Evolutionary conservation across 2,888 invertebrate genomes (phyloP).

Genomic region (Idaea biselata): DNA sequence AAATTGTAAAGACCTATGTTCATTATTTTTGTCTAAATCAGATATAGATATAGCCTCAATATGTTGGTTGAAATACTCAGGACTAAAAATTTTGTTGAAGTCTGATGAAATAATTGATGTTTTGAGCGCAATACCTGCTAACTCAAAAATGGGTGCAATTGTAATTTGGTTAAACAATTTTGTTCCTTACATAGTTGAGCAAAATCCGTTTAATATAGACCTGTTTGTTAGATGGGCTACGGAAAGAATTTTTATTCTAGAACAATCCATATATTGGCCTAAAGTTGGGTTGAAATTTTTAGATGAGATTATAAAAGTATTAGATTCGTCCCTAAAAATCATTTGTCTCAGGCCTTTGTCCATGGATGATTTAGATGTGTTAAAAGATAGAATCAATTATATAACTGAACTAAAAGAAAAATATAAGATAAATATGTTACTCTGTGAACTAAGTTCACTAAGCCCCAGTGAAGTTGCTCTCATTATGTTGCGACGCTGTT

Average conservation of each 20-base stretch:
- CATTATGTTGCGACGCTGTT: constrained; percentile 73
- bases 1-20: constrained; percentile 57
- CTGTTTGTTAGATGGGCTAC: constrained; percentile 73
- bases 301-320: constrained; percentile 57
- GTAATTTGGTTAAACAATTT: constrained; percentile 72
- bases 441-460: constrained; percentile 66
- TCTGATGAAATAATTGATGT: constrained; percentile 56
- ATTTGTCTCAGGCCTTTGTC: constrained; percentile 65
- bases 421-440: constrained; percentile 69
- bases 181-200: constrained; percentile 62
- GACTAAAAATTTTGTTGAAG: constrained; percentile 45
- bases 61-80: constrained; percentile 71
- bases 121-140: constrained; percentile 61
- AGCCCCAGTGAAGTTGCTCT: constrained; percentile 66
- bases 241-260: constrained; percentile 67
- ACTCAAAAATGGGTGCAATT: constrained; percentile 67
- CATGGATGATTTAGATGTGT: constrained; percentile 65
- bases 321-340: constrained; percentile 61
- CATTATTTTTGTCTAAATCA: constrained; percentile 58
- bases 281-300: constrained; percentile 74
- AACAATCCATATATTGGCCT: constrained; percentile 74
- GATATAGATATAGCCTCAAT: constrained; percentile 73
- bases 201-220: constrained; percentile 70
- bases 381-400: constrained; percentile 64
- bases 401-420: constrained; percentile 70